Evolutionary conservation across 1,140 invertebrate species (phyloP), one percentile per base, ranked within the genome.

Genomic region (Drosophila lacertosa): DNA sequence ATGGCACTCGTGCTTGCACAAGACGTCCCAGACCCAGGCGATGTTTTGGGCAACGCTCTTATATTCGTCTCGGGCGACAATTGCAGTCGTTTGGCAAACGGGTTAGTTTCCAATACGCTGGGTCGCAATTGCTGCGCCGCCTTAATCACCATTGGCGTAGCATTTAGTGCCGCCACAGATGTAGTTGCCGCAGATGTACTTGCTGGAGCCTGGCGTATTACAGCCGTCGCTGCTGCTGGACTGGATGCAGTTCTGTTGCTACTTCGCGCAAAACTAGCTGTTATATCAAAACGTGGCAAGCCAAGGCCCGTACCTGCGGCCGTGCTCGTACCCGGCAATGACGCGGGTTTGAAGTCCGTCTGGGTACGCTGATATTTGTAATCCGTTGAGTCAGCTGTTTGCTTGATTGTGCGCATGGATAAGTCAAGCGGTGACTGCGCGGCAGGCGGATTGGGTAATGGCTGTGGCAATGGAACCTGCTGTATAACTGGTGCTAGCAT

Each of bases 351-450:
- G 18, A 24, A 33, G 13, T 64, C 51, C 1, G 15, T 26, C 11
- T 33, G 84, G 65, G 53, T 59, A 3, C 68, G 53, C 44, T 77
- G 78, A 48, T 96, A 95, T 76, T 96, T 95, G 78, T 95, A 93
- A 0, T 95, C 94, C 1, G 96, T 97, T 0, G 96, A 97, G 90
- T 97, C 96, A 0, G 96, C 96, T 1, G 96, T 95, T 33, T 96
- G 96, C 77, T 96, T 94, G 0, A 97, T 94, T 0, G 96, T 97
- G 88, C 97, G 97, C 32, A 97, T 96, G 0, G 96, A 97, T 10
- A 97, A 92, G 91, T 97, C 96, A 42, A 97, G 89, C 0, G 96
- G 96, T 0, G 95, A 96, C 83, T 96, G 60, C 0, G 77, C 48
- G 5, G 59, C 47, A 24, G 63, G 64, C 24, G 33, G 37, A 20